Evolutionary conservation across 2,888 invertebrate genomes (phyloP).

Genomic region (Rhingia campestris): DNA sequence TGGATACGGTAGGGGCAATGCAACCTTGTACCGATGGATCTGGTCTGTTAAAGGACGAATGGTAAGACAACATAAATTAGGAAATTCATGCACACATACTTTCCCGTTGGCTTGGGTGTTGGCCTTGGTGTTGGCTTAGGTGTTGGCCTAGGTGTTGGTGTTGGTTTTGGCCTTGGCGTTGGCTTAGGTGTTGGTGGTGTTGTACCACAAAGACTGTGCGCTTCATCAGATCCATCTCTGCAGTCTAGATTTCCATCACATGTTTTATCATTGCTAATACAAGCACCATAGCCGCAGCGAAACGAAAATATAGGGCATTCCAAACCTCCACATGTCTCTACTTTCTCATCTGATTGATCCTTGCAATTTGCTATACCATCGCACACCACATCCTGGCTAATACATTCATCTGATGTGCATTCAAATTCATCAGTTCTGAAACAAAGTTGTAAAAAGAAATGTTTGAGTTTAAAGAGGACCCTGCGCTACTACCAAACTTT

Average conservation of each 20-base stretch:
- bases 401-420: conserved; percentile 75
- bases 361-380: conserved; percentile 81
- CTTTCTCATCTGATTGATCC: conserved; percentile 77
- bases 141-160: background rate
- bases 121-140: conserved; percentile 7
- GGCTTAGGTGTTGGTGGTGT: background rate
- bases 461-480: background rate
- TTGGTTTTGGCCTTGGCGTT: background rate
- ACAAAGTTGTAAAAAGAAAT: background rate
- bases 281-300: conserved; percentile 78
- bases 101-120: background rate
- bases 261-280: conserved; percentile 72
- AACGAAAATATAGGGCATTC: conserved; percentile 76
- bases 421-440: conserved; percentile 58
- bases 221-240: conserved; percentile 78
- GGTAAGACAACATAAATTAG: background rate
- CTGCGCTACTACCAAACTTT: background rate
- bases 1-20: background rate
- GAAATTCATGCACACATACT: background rate
- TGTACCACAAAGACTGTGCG: conserved; percentile 68
- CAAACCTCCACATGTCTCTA: conserved; percentile 60
- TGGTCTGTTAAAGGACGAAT: background rate
- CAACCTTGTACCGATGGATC: conserved; percentile 1
- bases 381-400: conserved; percentile 69
- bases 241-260: conserved; percentile 77